Conservation (phyloP, 2,888 invertebrate genomes). For the Capitulum mitella region DNA sequence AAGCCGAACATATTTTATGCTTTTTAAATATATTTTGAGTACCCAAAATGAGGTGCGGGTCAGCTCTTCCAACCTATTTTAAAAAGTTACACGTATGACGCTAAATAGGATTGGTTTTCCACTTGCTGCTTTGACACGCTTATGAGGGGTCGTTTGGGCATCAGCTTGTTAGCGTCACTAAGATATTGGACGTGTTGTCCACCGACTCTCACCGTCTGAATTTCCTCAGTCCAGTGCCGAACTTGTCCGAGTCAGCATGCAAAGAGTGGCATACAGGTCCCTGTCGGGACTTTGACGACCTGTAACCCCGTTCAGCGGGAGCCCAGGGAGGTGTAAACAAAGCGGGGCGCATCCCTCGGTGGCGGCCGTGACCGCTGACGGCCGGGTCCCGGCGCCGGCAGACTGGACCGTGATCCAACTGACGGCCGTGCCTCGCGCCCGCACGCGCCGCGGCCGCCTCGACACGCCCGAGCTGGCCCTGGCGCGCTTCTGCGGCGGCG, state of each 20-base stretch:
- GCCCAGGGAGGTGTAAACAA: too few relatives aligned
- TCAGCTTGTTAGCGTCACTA: too few relatives aligned
- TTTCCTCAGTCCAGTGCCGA: too few relatives aligned
- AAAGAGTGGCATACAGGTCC: too few relatives aligned
- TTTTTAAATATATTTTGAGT: not conserved
- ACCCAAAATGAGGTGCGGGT: not conserved
- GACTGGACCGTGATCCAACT: conserved; percentile 4
- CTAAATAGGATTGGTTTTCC: too few relatives aligned
- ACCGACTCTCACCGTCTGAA: too few relatives aligned
- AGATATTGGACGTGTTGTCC: too few relatives aligned
- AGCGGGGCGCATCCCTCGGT: not conserved
- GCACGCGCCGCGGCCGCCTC: not conserved
- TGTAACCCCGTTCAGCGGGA: not conserved
- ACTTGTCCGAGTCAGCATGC: too few relatives aligned
- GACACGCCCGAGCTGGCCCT: conserved; percentile 8
- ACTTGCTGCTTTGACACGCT: too few relatives aligned
- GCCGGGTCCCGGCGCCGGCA: not conserved
- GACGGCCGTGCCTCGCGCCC: not conserved
- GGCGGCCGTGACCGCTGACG: not conserved
- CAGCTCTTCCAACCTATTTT: not conserved
- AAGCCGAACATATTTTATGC: not conserved
- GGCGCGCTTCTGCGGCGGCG: conserved; percentile 7
- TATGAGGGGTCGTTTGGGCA: too few relatives aligned
- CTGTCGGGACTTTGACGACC: not conserved
- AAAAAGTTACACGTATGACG: not conserved